Percentiles rank a stretch among this genome's conserved stretches.
These are phyloP conservation scores for Pyrrhia umbra DNA, from an alignment of 2,888 invertebrate species.

Conservation along the genomic window DNA sequence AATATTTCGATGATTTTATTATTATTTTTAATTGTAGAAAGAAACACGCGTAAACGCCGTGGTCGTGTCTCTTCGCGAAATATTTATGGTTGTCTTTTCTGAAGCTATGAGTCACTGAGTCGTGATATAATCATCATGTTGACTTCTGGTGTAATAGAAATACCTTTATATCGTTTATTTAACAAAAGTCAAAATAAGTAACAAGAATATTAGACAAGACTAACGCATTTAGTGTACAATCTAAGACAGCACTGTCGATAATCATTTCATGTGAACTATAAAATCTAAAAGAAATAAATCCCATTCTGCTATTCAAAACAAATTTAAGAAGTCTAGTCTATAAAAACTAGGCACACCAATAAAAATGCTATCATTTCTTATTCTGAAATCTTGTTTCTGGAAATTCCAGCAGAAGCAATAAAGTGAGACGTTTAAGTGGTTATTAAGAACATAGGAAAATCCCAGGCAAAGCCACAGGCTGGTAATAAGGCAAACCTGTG, in stretches of 20 bases:
- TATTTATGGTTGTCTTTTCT: constrained; percentile 57
- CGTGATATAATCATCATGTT: not conserved
- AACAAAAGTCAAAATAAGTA: not conserved
- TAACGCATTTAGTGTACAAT: too few relatives aligned
- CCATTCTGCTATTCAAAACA: not conserved
- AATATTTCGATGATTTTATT: constrained; percentile 35
- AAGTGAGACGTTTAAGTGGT: constrained; percentile 45
- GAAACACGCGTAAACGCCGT: constrained; percentile 8
- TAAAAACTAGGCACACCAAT: not conserved
- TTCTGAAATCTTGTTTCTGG: constrained; percentile 10
- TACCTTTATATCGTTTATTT: not conserved
- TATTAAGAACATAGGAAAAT: constrained; percentile 54
- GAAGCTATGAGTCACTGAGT: constrained; percentile 50
- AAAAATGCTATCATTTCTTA: constrained; percentile 5
- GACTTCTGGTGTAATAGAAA: not conserved
- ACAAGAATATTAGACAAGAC: not conserved
- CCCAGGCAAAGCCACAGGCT: constrained; percentile 64
- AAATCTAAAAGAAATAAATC: not conserved
- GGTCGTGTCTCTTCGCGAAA: constrained; percentile 15
- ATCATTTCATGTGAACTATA: too few relatives aligned
- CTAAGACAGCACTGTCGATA: too few relatives aligned
- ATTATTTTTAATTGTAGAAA: constrained; percentile 23
- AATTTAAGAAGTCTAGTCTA: not conserved
- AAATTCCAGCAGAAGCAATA: constrained; percentile 39
- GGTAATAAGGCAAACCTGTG: constrained; percentile 59